Base-by-base conservation (phyloP, 2,797 vertebrate genomes). In the Halcyon badia region DNA sequence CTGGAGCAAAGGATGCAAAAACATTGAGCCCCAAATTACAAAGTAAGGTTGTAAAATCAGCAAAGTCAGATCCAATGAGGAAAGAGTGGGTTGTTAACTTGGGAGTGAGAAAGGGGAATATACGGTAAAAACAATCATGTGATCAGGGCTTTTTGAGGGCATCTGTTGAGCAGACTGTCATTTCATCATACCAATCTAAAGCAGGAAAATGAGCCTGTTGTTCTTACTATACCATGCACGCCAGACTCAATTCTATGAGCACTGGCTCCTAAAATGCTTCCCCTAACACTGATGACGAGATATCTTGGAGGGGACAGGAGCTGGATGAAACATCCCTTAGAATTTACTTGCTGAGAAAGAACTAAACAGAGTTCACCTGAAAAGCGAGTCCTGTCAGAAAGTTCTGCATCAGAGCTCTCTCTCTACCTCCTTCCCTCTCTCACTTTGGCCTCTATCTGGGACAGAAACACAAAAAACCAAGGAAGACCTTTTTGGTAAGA, bases 391-490 rank as follows among this genome's bases (percentile, higher is more conserved):
- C 14, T 89, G 31, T 15, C 22, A 96, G 69, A 75, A 94, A 68
- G 6, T 11, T 6, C 15, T 31, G 6, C 13, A 37, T 35, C 19
- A 57, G 3, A 1, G 0, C 2, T 37, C 5, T 4, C 18, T 39
- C 21, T 31, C 7, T 41, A 20, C 24, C 22, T 26, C 35, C n/a
- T 42, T 7, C 15, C 14, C 22, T 41, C 7, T 37, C 5, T 66
- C 14, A 33, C 49, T 71, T 61, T 42, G 8, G 3, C 81, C 11
- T 90, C 30, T 26, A 28, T 33, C 17, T 94, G 44, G 35, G 68
- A 37, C 6, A 3, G 77, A 91, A 75, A 64, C 7, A 9, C 2
- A 60, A 68, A 58, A 68, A 58, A 33, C 3, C 1, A 76, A 70
- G 25, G 4, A 78, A 17, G 5, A 82, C 1, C 14, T 10, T 66